Conservation (phyloP, 2,888 invertebrate genomes). For the Pristionchus entomophagus region DNA sequence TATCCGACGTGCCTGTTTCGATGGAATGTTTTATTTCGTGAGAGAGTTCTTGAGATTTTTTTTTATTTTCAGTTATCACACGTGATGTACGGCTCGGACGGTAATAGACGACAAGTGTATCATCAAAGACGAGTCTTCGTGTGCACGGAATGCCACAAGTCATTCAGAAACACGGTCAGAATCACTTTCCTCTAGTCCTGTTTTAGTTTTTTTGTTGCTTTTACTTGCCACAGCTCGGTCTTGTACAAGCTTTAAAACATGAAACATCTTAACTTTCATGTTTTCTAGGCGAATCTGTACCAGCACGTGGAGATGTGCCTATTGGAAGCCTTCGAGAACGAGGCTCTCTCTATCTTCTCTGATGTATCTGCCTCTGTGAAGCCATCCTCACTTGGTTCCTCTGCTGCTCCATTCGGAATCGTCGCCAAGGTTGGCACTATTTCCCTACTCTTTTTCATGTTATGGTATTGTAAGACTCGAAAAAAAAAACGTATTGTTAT, state of each 20-base stretch:
- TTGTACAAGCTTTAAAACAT: no score
- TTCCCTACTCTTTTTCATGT: background rate
- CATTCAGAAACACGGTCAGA: slow-evolving; percentile 60
- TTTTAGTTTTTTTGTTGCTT: no score
- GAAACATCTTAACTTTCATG: background rate
- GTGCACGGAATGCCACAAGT: slow-evolving; percentile 63
- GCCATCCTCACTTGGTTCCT: background rate
- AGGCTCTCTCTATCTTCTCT: slow-evolving; percentile 54
- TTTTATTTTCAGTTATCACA: background rate
- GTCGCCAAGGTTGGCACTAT: slow-evolving; percentile 25
- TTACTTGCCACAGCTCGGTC: no score
- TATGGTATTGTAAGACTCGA: no score
- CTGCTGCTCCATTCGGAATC: slow-evolving; percentile 27
- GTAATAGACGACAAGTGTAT: background rate
- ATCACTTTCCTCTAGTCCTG: no score
- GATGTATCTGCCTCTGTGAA: slow-evolving; percentile 23
- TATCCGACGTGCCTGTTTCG: no score
- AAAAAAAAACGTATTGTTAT: no score
- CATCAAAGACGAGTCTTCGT: slow-evolving; percentile 52
- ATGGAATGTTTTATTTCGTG: no score
- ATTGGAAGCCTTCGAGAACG: slow-evolving; percentile 66
- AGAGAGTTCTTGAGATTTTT: background rate
- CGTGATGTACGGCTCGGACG: background rate
- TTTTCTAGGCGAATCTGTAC: slow-evolving; percentile 56
- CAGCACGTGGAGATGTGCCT: slow-evolving; percentile 67